Percentiles rank a stretch among this genome's conserved stretches.
These are phyloP conservation scores for Sebastes vulpes DNA, from an alignment of 2,797 vertebrate genomes.

Conservation along the genomic window DNA sequence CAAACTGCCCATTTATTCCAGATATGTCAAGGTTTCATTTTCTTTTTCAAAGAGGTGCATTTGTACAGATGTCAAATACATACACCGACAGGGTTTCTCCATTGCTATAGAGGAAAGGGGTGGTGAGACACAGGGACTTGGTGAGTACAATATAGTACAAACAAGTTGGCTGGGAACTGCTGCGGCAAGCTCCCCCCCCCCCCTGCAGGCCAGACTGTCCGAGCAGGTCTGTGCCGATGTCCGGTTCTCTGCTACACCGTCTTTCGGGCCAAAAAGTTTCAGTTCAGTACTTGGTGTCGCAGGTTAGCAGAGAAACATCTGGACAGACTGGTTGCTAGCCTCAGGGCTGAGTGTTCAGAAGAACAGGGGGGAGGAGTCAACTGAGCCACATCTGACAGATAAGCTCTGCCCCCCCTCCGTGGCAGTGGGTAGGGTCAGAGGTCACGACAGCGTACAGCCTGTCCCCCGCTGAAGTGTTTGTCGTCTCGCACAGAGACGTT, in stretches of 20 bases:
- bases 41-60: conserved; percentile 83
- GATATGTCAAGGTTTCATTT: conserved; percentile 86
- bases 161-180: conserved; percentile 77
- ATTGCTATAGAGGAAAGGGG: conserved; percentile 78
- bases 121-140: conserved; percentile 77
- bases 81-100: conserved; percentile 80
- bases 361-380: conserved; percentile 52
- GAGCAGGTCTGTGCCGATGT: conserved; percentile 64
- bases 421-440: conserved; percentile 76
- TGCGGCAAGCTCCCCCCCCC: conserved; percentile 54
- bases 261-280: conserved; percentile 26
- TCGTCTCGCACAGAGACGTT: conserved; percentile 66
- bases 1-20: conserved; percentile 68
- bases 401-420: conserved; percentile 60
- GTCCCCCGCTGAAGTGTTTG: conserved; percentile 74
- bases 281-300: conserved; percentile 66
- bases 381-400: conserved; percentile 53
- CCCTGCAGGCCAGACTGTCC: conserved; percentile 64
- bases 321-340: conserved; percentile 60
- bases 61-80: conserved; percentile 87
- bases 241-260: conserved; percentile 54
- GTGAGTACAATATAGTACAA: conserved; percentile 83
- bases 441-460: conserved; percentile 55
- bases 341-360: conserved; percentile 65
- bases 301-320: conserved; percentile 59